Conservation (phyloP, 1,140 invertebrate genomes). For the Trichoplusia ni region DNA sequence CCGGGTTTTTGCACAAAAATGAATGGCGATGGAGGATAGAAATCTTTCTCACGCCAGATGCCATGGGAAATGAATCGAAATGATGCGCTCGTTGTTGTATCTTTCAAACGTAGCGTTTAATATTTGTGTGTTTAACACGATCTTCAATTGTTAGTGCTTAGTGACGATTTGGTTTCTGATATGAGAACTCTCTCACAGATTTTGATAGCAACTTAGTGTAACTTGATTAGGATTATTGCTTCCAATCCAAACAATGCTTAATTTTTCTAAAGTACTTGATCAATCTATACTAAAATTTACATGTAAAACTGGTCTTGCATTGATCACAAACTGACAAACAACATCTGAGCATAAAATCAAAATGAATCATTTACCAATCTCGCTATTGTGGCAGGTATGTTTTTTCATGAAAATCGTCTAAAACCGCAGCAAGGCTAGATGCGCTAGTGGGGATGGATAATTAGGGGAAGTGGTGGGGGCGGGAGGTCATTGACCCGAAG, state of each 20-base stretch:
- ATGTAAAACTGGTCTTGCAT: neutral
- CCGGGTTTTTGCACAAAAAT: constrained; percentile 67
- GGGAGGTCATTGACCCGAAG: constrained; percentile 50
- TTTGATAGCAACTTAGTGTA: too few species aligned
- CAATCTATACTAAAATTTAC: too few species aligned
- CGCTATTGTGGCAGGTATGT: neutral
- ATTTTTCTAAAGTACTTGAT: too few species aligned
- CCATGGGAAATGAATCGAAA: constrained; percentile 62
- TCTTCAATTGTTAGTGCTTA: too few species aligned
- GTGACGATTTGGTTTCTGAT: too few species aligned
- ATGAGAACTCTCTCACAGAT: too few species aligned
- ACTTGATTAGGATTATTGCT: too few species aligned
- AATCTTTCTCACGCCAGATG: constrained; percentile 71
- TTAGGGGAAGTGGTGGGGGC: constrained; percentile 52
- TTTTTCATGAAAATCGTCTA: constrained; percentile 45
- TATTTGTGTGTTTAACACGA: too few species aligned
- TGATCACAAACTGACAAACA: neutral
- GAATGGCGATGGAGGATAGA: constrained; percentile 66
- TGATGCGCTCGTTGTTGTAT: constrained; percentile 26
- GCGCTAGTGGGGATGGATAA: constrained; percentile 49
- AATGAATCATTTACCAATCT: neutral
- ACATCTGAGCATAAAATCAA: neutral
- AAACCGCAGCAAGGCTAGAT: constrained; percentile 51
- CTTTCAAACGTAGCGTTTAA: too few species aligned
- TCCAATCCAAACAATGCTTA: too few species aligned